These are phyloP conservation scores for Salmo trutta DNA, from an alignment of 2,797 vertebrate species.

Conservation along the genomic window DNA sequence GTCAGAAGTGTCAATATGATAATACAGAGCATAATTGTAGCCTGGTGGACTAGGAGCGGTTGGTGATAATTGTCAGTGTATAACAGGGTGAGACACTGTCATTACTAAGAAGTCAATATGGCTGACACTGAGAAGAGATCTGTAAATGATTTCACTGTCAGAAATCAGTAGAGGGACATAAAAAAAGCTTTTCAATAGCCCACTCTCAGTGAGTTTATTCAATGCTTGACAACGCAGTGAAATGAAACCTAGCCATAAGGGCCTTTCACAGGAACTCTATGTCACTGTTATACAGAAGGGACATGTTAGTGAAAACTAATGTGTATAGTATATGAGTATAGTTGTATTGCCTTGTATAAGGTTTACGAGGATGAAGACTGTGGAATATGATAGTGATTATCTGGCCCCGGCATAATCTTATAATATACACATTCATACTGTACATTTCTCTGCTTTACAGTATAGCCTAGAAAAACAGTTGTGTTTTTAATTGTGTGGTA, in stretches of 20 bases:
- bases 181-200: constrained; percentile 2
- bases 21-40: constrained; percentile 72
- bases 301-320: background rate
- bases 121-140: constrained; percentile 42
- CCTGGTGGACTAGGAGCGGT: constrained; percentile 41
- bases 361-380: background rate
- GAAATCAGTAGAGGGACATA: constrained; percentile 9
- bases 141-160: constrained; percentile 42
- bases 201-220: constrained; percentile 6
- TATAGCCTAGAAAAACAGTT: background rate
- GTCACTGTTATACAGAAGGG: background rate
- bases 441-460: background rate
- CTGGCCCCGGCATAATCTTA: constrained; percentile 11
- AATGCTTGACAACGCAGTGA: background rate
- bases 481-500: background rate
- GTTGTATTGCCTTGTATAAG: background rate
- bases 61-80: constrained; percentile 52
- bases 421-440: background rate
- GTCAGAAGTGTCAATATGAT: constrained; percentile 73
- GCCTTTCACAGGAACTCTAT: background rate
- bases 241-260: background rate
- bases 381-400: constrained; percentile 11
- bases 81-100: constrained; percentile 42
- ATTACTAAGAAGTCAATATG: constrained; percentile 53
- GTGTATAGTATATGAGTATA: background rate